These are phyloP conservation scores for Agapostemon virescens DNA, from an alignment of 2,888 invertebrate species.

Conservation along the genomic window DNA sequence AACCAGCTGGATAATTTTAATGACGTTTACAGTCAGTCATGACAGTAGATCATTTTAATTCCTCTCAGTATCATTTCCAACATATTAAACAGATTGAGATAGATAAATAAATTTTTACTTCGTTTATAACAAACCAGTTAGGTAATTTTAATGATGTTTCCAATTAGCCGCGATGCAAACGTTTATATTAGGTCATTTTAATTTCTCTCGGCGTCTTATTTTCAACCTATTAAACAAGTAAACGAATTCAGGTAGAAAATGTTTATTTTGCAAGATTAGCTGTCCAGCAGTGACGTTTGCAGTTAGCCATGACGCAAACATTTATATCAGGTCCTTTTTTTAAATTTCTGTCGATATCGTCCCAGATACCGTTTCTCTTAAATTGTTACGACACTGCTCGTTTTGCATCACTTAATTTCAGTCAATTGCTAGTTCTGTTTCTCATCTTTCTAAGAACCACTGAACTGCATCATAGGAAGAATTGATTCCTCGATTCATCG, in stretches of 20 bases:
- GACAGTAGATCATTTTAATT: no score
- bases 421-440: constrained; percentile 13
- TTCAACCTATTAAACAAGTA: neutral
- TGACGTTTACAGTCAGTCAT: no score
- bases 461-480: constrained; percentile 5
- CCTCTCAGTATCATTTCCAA: no score
- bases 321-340: neutral
- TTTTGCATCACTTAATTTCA: constrained; percentile 15
- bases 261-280: neutral
- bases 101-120: no score
- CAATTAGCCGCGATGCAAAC: no score
- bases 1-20: no score
- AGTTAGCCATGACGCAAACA: neutral
- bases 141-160: no score
- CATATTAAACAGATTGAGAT: no score
- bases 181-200: no score
- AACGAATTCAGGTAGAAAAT: neutral
- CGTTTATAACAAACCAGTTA: no score
- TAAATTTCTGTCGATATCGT: neutral
- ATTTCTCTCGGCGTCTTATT: no score
- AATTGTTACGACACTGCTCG: neutral
- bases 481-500: constrained; percentile 9
- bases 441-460: constrained; percentile 20
- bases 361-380: neutral
- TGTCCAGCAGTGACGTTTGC: neutral